phyloP scores from a whole-genome alignment of 2,113 vertebrate species.

The Mobula hypostoma region DNA sequence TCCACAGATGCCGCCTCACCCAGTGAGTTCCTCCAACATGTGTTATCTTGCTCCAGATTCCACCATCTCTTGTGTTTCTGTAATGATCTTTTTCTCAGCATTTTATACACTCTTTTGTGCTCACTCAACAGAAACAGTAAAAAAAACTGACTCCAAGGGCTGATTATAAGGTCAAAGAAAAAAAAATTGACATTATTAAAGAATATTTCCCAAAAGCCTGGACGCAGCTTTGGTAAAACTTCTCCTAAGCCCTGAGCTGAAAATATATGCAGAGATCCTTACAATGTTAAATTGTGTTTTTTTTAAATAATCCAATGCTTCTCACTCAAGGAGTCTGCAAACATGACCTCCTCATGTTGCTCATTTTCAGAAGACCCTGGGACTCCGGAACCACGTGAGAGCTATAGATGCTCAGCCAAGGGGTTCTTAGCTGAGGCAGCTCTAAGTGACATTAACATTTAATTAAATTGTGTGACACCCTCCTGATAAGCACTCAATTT shows the following conservation, averaged over 20 bases:
- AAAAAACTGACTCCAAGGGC: not conserved
- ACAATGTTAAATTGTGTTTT: not conserved
- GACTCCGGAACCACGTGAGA: not conserved
- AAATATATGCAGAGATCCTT: not conserved
- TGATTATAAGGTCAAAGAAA: not conserved
- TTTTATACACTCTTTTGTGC: not conserved
- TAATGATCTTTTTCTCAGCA: not conserved
- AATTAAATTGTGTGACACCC: not conserved
- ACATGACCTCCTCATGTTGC: not conserved
- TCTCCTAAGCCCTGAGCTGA: not conserved
- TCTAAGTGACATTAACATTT: constrained; percentile 7
- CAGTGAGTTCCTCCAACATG: too few species aligned
- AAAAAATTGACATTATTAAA: not conserved
- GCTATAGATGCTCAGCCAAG: not conserved
- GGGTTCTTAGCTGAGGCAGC: not conserved
- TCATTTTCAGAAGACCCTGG: not conserved
- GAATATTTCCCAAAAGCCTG: not conserved
- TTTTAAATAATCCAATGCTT: not conserved
- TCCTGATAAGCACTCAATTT: not conserved
- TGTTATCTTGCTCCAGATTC: too few species aligned
- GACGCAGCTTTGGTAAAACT: not conserved
- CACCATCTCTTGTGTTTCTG: too few species aligned
- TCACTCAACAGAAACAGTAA: not conserved
- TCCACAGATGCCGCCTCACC: too few species aligned
- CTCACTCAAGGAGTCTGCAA: not conserved